Evolutionary conservation across 2,888 invertebrate species (phyloP), one percentile per base, ranked within the genome.

Genomic region (Drosophila subquinaria): DNA sequence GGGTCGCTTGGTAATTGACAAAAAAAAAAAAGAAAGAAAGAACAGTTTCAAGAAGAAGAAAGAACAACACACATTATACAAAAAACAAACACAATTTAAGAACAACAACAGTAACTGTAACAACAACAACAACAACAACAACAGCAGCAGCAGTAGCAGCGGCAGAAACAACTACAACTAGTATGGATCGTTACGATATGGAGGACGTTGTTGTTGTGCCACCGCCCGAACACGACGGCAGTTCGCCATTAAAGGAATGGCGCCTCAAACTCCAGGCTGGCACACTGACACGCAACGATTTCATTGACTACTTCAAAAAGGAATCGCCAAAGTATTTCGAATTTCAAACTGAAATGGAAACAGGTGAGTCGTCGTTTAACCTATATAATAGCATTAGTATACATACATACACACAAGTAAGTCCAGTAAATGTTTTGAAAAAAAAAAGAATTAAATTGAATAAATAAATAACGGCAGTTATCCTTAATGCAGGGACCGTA

Each of bases 231-330:
- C 66, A 60, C 51, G 79, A 77, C 48, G 74, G 81, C 57, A 89
- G 77, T 59, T 87, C 90, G 23, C 92, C 92, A 11, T 66, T 93
- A 13, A 93, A 93, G 83, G 91, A 93, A 78, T 93, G 93, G 93
- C 91, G 93, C 67, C 85, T 92, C 10, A 92, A 92, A 76, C 89
- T 89, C 47, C 92, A 92, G 68, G 81, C 91, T 56, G 92, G 92
- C 50, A 91, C 91, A 60, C 75, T 93, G 61, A 79, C 86, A 45
- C 84, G 89, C 67, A 85, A 79, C 47, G 92, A 93, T 70, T 88
- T 93, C 48, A 88, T 91, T 17, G 92, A 91, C 13, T 92, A 90
- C 73, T 92, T 93, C 80, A 91, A 91, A 73, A 89, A 87, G 61
- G 84, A 91, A 73, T 83, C 93, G 27, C 90, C 92, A 64, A 92